Base-by-base conservation (phyloP, 2,113 vertebrate genomes). In the Lichenostomus cassidix region DNA sequence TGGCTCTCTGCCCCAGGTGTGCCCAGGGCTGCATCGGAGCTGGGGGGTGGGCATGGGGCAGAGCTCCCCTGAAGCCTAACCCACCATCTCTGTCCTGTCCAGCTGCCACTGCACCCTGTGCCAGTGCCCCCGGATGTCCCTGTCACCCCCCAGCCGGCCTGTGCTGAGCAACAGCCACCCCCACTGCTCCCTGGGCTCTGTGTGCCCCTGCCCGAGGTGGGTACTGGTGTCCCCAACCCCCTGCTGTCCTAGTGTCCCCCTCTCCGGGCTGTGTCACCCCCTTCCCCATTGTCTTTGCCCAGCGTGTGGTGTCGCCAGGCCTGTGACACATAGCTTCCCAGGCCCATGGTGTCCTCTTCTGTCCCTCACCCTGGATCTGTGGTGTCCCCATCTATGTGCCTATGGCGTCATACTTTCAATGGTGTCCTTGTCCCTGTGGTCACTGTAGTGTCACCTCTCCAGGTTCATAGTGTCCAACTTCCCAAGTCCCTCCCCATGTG, bases 1-100 rank as follows among this genome's bases (percentile, higher is more conserved):
- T 1, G 98, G 98, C 1, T 97, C 99, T 46, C 98, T 98, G 79
- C 98, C 98, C 69, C 99, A 99, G 99, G 99, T 99, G 62, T 29
- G 70, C 33, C 53, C 3, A 4, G 35, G 42, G 39, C 59, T 37
- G 18, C 12, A 5, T 10, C 0, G 0, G 52, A 29, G 28, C 22
- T 55, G 64, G 80, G 65, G 24, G 31, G 17, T 10, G 23, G n/a
- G 29, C 10, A 11, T 2, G 10, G 52, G 74, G 15, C n/a, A 15
- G 29, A n/a, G 11, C 16, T 31, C 16, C 21, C 13, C 35, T 6
- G 20, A 4, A 37, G 5, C 28, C n/a, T 64, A 69, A 83, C 62
- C 21, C 24, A 1, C 7, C 2, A 0, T 18, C 41, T 78, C 46
- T 28, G 17, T 41, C 29, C 7, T 77, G 41, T 46, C 35, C 92